Conservation (phyloP, 2,888 invertebrate genomes). For the Pediacus dermestoides region DNA sequence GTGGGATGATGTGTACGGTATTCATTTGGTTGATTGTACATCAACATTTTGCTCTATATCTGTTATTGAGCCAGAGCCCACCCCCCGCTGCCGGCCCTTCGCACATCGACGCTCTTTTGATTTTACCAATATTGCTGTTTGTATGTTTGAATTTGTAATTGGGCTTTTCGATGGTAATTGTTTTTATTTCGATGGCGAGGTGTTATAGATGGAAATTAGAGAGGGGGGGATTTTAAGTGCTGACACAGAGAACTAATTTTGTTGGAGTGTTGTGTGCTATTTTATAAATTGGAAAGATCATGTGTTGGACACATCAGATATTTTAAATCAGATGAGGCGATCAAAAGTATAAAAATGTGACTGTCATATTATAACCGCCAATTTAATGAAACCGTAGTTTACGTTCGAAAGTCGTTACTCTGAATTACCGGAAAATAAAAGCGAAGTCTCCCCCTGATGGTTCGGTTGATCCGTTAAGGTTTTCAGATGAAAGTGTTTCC, state of each 20-base stretch:
- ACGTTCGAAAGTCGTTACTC: constrained; percentile 3
- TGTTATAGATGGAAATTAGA: no score
- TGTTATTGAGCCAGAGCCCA: constrained; percentile 47
- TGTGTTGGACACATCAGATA: constrained; percentile 3
- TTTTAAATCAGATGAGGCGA: constrained; percentile 3
- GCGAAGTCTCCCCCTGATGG: no score
- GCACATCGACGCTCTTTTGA: no score
- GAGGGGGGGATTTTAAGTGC: constrained; percentile 15
- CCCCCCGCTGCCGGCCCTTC: no score
- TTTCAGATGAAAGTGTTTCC: constrained; percentile 12
- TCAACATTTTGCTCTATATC: constrained; percentile 39
- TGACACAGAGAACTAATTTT: no score
- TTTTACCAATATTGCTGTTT: constrained; percentile 34
- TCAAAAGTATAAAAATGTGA: no score
- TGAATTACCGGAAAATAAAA: constrained; percentile 6
- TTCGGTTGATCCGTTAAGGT: constrained; percentile 5
- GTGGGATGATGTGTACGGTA: constrained; percentile 10
- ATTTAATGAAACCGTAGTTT: no score
- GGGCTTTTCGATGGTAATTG: constrained; percentile 19
- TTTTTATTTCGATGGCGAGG: constrained; percentile 21
- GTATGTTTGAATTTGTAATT: constrained; percentile 29
- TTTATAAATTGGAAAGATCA: constrained; percentile 1
- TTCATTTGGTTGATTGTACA: constrained; percentile 33
- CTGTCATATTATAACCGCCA: no score
- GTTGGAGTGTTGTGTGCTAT: constrained; percentile 5